Evolutionary conservation across 1,140 invertebrate species (phyloP).

Genomic region (Acyrthosiphon pisum): DNA sequence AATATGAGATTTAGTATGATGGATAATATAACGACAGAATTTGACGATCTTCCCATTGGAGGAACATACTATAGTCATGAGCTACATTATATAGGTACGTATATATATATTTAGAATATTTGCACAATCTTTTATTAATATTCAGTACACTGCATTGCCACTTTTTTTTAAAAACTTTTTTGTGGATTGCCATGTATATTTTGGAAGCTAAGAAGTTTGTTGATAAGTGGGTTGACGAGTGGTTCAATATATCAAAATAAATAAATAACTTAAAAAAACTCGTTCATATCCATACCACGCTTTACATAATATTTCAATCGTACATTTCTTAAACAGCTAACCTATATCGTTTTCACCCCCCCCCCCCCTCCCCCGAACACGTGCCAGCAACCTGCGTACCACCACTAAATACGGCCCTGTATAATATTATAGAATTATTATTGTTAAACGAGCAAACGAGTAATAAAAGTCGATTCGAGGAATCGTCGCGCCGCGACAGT

Average conservation of each 20-base stretch:
- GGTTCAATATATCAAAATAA: too few species aligned
- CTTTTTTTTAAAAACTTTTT: neutral
- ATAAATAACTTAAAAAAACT: neutral
- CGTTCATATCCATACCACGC: neutral
- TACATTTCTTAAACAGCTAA: too few species aligned
- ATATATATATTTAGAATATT: too few species aligned
- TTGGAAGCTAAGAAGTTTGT: neutral
- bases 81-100: too few species aligned
- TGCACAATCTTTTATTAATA: too few species aligned
- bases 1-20: too few species aligned
- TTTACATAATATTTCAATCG: too few species aligned
- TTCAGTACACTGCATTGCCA: too few species aligned
- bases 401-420: neutral
- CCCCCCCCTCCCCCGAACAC: too few species aligned
- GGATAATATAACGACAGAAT: neutral
- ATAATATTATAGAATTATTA: neutral
- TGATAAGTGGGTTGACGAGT: too few species aligned
- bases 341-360: too few species aligned
- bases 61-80: neutral
- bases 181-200: neutral
- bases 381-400: neutral
- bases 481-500: neutral
- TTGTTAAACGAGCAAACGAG: neutral
- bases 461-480: constrained; percentile 10
- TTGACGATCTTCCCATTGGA: neutral